These are phyloP conservation scores for Meghimatium bilineatum DNA, from an alignment of 2,888 invertebrate genomes.

Conservation along the genomic window DNA sequence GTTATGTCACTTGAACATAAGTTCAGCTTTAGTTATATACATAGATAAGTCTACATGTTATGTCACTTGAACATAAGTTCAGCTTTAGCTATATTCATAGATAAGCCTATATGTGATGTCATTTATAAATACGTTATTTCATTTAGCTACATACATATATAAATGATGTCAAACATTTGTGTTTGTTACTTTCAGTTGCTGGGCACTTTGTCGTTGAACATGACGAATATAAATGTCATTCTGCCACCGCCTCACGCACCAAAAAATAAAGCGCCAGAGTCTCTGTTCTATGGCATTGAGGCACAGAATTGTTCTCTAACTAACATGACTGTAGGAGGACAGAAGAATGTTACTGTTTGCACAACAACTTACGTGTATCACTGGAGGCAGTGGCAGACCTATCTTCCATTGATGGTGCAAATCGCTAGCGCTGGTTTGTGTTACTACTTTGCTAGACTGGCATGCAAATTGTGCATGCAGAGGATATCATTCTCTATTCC, in stretches of 20 bases:
- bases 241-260: neutral
- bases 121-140: too few relatives aligned
- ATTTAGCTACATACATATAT: neutral
- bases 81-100: too few relatives aligned
- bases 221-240: neutral
- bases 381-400: constrained; percentile 57
- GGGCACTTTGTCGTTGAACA: too few relatives aligned
- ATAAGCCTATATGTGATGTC: too few relatives aligned
- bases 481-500: constrained; percentile 77
- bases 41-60: too few relatives aligned
- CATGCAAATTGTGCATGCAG: constrained; percentile 79
- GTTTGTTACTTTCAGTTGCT: too few relatives aligned
- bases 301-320: constrained; percentile 49
- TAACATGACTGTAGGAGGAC: constrained; percentile 41
- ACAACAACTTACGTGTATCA: constrained; percentile 51
- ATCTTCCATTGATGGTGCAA: constrained; percentile 66
- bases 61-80: too few relatives aligned
- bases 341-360: constrained; percentile 54
- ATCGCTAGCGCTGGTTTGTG: constrained; percentile 75
- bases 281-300: constrained; percentile 47
- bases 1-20: too few relatives aligned
- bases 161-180: neutral
- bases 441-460: constrained; percentile 78
- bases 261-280: neutral
- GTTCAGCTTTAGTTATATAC: too few relatives aligned